phyloP scores from a whole-genome alignment of 1,140 invertebrate genomes.

The Caenorhabditis briggsae region DNA sequence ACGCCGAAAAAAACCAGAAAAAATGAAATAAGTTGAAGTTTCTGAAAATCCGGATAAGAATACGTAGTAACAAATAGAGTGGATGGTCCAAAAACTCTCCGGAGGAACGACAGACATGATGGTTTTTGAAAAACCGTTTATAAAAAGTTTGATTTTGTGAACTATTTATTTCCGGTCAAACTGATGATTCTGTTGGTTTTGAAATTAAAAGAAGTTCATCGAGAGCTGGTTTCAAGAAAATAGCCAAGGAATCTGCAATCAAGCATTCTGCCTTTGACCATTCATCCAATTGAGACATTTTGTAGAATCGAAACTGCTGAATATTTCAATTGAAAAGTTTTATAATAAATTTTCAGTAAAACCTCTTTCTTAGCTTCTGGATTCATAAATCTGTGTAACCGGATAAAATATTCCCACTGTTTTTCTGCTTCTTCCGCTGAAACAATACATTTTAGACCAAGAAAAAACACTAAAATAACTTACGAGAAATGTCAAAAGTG shows the following conservation, averaged over 20 bases:
- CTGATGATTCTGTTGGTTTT: constrained; percentile 16
- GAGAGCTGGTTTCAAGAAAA: constrained; percentile 9
- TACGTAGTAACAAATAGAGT: no score
- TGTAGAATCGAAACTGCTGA: neutral
- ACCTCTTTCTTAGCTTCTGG: neutral
- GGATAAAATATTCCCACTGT: constrained; percentile 40
- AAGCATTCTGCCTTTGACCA: neutral
- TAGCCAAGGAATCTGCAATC: neutral
- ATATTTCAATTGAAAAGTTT: neutral
- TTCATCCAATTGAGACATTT: neutral
- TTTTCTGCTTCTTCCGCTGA: constrained; percentile 26
- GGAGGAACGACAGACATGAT: no score
- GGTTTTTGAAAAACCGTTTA: neutral
- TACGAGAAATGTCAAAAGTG: constrained; percentile 42
- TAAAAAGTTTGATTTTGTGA: neutral
- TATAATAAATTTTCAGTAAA: neutral
- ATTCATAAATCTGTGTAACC: constrained; percentile 27
- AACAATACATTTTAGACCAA: neutral
- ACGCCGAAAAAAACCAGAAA: no score
- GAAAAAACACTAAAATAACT: neutral
- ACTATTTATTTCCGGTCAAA: neutral
- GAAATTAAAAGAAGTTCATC: constrained; percentile 29
- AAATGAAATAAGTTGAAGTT: no score
- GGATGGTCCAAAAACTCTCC: no score
- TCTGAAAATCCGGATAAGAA: no score